Evolutionary conservation across 2,797 vertebrate genomes (phyloP).

Genomic region (Siniperca scherzeri): DNA sequence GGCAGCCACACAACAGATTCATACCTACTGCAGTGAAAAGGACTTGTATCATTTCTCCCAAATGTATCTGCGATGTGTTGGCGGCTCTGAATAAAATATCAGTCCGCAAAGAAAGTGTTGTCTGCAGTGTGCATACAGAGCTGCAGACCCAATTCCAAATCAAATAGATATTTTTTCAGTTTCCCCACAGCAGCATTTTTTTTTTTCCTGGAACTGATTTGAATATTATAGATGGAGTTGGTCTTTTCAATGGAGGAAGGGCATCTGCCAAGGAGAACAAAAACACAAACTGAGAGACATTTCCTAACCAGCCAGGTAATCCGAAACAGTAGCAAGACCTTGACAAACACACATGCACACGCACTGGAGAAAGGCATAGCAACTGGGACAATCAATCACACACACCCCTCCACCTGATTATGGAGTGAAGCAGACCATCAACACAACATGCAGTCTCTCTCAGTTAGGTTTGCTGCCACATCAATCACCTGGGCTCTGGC

Average conservation of each 20-base stretch:
- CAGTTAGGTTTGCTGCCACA: conserved; percentile 78
- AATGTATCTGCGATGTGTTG: conserved; percentile 59
- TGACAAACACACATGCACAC: conserved; percentile 26
- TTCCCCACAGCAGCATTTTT: conserved; percentile 27
- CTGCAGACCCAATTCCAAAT: conserved; percentile 64
- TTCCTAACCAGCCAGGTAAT: conserved; percentile 77
- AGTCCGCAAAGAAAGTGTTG: conserved; percentile 42
- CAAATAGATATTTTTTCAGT: conserved; percentile 51
- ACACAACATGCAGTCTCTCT: conserved; percentile 72
- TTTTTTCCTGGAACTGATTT: conserved; percentile 45
- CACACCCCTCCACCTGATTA: conserved; percentile 79
- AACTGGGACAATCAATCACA: conserved; percentile 69
- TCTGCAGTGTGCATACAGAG: conserved; percentile 47
- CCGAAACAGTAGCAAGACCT: conserved; percentile 73
- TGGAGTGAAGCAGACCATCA: conserved; percentile 87
- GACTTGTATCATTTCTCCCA: conserved; percentile 66
- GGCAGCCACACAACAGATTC: conserved; percentile 52
- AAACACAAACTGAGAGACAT: conserved; percentile 62
- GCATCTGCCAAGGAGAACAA: conserved; percentile 57
- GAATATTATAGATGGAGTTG: conserved; percentile 66
- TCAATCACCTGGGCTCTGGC: conserved; percentile 79
- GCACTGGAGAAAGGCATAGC: conserved; percentile 45
- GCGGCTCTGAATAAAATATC: conserved; percentile 72
- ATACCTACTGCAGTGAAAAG: conserved; percentile 60
- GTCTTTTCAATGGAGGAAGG: conserved; percentile 43